These are phyloP conservation scores for Liposcelis brunnea DNA, from an alignment of 2,888 invertebrate species.

Conservation along the genomic window DNA sequence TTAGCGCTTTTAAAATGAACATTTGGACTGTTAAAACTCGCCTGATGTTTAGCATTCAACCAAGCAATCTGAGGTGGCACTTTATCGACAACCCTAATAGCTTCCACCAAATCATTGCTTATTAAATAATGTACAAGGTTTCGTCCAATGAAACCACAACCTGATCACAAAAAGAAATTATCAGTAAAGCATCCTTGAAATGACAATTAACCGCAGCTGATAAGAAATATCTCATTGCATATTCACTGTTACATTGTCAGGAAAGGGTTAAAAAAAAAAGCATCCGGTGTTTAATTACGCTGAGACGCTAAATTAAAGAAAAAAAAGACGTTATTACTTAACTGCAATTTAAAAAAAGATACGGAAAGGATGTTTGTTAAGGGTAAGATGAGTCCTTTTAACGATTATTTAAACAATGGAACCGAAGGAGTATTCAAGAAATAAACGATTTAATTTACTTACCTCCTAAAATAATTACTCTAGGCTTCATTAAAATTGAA, in stretches of 20 bases:
- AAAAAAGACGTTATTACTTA: no score
- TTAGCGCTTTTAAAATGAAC: constrained; percentile 85
- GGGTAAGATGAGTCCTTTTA: background rate
- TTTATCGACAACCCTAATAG: constrained; percentile 73
- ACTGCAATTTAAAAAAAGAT: no score
- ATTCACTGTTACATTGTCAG: no score
- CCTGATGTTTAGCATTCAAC: constrained; percentile 56
- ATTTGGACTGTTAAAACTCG: constrained; percentile 52
- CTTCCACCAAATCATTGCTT: constrained; percentile 53
- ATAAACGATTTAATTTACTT: constrained; percentile 7
- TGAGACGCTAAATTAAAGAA: no score
- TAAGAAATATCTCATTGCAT: no score
- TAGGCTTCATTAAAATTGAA: constrained; percentile 12
- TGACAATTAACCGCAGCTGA: no score
- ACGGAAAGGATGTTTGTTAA: no score
- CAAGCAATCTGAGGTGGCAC: constrained; percentile 87
- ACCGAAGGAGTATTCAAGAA: constrained; percentile 1
- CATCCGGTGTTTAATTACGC: no score
- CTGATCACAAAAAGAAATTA: constrained; percentile 31
- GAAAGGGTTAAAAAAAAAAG: no score
- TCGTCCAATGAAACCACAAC: constrained; percentile 86
- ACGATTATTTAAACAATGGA: background rate
- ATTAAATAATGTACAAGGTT: constrained; percentile 70
- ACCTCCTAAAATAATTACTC: constrained; percentile 19
- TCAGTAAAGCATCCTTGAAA: constrained; percentile 9